A percentile compares a stretch with the other conserved stretches of the same genome.
These are phyloP conservation scores for Iphiclides podalirius DNA, from an alignment of 2,888 invertebrate genomes.

Conservation along the genomic window DNA sequence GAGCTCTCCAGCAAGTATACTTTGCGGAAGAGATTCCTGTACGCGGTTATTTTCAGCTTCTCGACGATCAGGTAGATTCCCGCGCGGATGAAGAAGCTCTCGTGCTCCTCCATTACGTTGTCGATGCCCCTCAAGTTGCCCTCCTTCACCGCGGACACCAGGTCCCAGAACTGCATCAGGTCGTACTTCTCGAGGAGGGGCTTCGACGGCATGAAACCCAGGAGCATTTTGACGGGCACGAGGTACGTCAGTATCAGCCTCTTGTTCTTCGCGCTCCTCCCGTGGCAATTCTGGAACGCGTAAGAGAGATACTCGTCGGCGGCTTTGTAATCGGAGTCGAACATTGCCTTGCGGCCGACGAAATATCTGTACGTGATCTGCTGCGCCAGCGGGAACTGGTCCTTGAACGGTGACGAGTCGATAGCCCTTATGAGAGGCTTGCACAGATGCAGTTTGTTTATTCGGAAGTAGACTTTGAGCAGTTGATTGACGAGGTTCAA, in stretches of 20 bases:
- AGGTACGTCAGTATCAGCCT: constrained; percentile 95
- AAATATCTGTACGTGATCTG: constrained; percentile 98
- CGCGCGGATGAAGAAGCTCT: constrained; percentile 95
- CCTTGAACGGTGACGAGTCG: constrained; percentile 94
- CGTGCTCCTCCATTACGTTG: constrained; percentile 90
- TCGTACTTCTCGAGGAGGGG: constrained; percentile 92
- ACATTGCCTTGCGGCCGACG: constrained; percentile 98
- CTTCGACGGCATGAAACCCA: constrained; percentile 95
- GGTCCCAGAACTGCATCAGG: constrained; percentile 93
- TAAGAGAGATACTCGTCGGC: constrained; percentile 96
- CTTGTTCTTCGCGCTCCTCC: constrained; percentile 90
- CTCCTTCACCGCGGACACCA: constrained; percentile 92
- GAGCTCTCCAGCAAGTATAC: constrained; percentile 87
- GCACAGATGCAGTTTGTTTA: constrained; percentile 92
- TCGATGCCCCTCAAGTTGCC: constrained; percentile 93
- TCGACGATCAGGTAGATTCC: constrained; percentile 99
- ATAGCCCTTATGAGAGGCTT: constrained; percentile 98
- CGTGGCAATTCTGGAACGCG: constrained; percentile 95
- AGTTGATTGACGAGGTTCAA: constrained; percentile 97
- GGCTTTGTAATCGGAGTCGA: constrained; percentile 96
- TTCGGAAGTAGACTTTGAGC: constrained; percentile 95
- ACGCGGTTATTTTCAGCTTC: constrained; percentile 96
- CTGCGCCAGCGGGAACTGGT: constrained; percentile 94
- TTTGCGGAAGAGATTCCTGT: constrained; percentile 97
- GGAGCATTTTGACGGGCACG: constrained; percentile 97